phyloP scores from a whole-genome alignment of 2,888 invertebrate species.

The Crematogaster levior region DNA sequence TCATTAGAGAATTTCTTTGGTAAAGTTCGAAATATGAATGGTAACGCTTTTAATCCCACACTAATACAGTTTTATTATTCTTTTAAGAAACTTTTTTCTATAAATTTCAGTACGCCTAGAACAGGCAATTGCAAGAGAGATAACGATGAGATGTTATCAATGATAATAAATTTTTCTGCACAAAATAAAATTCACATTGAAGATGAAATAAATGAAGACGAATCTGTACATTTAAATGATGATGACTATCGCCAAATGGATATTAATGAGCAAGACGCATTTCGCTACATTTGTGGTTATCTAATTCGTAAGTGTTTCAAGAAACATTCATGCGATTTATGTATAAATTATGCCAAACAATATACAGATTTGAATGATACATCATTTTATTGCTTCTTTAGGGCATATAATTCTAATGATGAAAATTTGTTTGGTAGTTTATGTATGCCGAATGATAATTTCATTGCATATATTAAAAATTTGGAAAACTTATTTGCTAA shows the following conservation, averaged over 20 bases:
- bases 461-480: too few relatives aligned
- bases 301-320: too few relatives aligned
- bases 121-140: background rate
- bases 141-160: slow-evolving; percentile 3
- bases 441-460: too few relatives aligned
- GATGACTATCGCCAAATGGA: too few relatives aligned
- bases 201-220: background rate
- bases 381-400: too few relatives aligned
- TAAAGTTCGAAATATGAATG: background rate
- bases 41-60: slow-evolving; percentile 2
- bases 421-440: too few relatives aligned
- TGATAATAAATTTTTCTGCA: background rate
- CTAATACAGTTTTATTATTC: background rate
- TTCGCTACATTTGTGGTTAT: too few relatives aligned
- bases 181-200: background rate
- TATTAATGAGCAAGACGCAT: too few relatives aligned
- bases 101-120: background rate
- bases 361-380: too few relatives aligned
- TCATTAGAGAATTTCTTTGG: slow-evolving; percentile 5
- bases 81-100: slow-evolving; percentile 13
- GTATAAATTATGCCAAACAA: background rate
- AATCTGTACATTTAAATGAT: background rate
- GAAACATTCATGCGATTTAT: too few relatives aligned
- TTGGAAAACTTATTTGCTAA: too few relatives aligned
- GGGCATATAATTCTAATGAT: too few relatives aligned